Percentiles rank a stretch among this genome's conserved stretches.
Evolutionary conservation across 2,797 vertebrate genomes (phyloP).

Genomic region (Muscicapa striata): DNA sequence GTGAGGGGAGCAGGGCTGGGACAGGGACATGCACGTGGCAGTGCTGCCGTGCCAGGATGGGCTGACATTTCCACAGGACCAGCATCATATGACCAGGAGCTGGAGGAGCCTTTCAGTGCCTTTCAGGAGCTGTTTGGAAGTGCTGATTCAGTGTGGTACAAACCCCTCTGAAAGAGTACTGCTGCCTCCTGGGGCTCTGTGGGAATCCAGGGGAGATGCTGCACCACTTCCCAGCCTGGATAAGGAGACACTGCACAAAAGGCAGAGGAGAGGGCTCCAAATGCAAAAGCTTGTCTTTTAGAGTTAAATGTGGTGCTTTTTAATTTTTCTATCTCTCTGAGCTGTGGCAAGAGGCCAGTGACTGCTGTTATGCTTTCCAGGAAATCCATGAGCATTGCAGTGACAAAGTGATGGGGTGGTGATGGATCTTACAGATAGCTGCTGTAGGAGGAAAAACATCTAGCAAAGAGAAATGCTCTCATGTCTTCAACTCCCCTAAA

Average conservation of each 20-base stretch:
- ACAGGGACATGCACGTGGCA: accelerated
- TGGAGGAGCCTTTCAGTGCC: not conserved
- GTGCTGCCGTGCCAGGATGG: accelerated
- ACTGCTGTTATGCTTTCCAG: not conserved
- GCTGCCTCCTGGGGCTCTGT: accelerated
- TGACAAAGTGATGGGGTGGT: not conserved
- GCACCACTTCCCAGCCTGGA: accelerated
- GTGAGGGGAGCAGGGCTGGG: not conserved
- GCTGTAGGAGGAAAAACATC: not conserved
- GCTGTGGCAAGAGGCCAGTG: not conserved
- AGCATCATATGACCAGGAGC: not conserved
- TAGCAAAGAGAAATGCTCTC: not conserved
- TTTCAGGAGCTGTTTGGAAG: not conserved
- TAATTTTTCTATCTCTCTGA: not conserved
- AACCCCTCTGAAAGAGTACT: accelerated
- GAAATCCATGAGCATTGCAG: not conserved
- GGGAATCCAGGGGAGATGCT: not conserved
- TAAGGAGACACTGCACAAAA: accelerated
- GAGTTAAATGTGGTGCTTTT: not conserved
- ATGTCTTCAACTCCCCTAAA: not conserved
- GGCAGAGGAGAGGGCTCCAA: not conserved
- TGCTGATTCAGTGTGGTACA: not conserved
- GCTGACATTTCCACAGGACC: not conserved
- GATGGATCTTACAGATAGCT: not conserved
- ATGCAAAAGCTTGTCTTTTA: not conserved